Evolutionary conservation across 2,888 invertebrate genomes (phyloP), one percentile per base, ranked within the genome.

Genomic region (Drosophila stalkeri): DNA sequence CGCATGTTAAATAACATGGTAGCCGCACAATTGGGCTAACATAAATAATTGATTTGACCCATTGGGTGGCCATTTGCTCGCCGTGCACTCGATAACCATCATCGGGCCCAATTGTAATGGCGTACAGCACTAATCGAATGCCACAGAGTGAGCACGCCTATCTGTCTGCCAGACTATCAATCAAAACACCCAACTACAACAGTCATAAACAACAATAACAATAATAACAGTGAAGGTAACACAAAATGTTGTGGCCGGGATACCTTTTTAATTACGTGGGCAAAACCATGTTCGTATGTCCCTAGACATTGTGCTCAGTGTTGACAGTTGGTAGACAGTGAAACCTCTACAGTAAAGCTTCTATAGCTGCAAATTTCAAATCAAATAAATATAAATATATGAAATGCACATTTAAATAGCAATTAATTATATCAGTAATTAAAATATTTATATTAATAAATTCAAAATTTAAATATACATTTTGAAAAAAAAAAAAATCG

Each of bases 51-150:
- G n/a, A 67, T 64, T 11, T 9, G 16, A 33, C 60, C 64, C 65
- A 54, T 12, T 23, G 61, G 65, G 5, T 12, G 46, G 35, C n/a
- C 64, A 77, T 65, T 75, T 71, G 75, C 51, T 41, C 56, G 9
- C 31, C 54, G 37, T 57, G 18, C 43, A 9, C 7, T 33, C 49
- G 79, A 79, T 75, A 79, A 63, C 54, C 76, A 72, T 87, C 76
- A 70, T 85, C 74, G 2, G 67, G n/a, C 54, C 57, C 20, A 74
- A 65, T 41, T 72, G 70, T 72, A 82, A 70, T 66, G 72, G 77
- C 65, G 47, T 49, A 57, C 35, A 43, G 16, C 70, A 41, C 31
- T 64, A 77, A 75, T 74, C 75, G 49, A 77, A 70, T 51, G 61
- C 47, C 56, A 52, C 60, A 47, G 27, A 18, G 27, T 27, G 12